phyloP scores from a whole-genome alignment of 2,113 vertebrate genomes.

The Panurus biarmicus region DNA sequence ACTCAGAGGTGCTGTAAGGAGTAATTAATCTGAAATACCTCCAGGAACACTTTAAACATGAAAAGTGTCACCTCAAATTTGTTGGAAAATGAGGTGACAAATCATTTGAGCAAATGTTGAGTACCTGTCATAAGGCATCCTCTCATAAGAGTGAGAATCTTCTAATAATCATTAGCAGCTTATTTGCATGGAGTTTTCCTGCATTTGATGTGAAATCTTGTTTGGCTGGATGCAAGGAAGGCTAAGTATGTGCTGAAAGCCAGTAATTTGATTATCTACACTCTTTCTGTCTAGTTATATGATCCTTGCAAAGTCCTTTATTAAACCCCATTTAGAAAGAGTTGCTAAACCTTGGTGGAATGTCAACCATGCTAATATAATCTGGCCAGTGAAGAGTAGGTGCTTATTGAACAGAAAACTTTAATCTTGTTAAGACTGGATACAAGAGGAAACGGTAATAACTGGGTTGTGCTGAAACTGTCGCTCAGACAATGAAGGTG shows the following conservation, averaged over 20 bases:
- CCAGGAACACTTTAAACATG: not conserved
- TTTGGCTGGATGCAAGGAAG: conserved; percentile 7
- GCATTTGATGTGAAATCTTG: conserved; percentile 20
- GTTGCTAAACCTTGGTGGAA: conserved; percentile 36
- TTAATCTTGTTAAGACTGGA: conserved; percentile 51
- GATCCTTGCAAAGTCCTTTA: conserved; percentile 40
- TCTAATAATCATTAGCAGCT: conserved; percentile 26
- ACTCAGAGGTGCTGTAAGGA: not conserved
- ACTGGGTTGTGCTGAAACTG: conserved; percentile 21
- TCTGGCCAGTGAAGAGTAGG: not conserved
- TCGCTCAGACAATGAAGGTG: conserved; percentile 30
- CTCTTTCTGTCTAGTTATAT: conserved; percentile 40
- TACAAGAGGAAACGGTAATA: conserved; percentile 46
- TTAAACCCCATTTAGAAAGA: conserved; percentile 41
- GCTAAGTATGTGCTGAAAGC: conserved; percentile 42
- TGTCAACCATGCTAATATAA: conserved; percentile 27
- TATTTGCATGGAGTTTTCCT: conserved; percentile 20
- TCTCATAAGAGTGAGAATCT: not conserved
- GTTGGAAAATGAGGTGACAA: conserved; percentile 19
- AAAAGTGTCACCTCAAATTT: not conserved
- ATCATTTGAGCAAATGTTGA: conserved; percentile 2
- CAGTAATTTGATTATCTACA: conserved; percentile 61
- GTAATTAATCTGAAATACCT: not conserved
- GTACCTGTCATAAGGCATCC: conserved; percentile 21
- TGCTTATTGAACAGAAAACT: conserved; percentile 33